A percentile compares a stretch with the other conserved stretches of the same genome.
Conservation (phyloP, 1,140 invertebrate species). For the Eupeodes corollae region DNA sequence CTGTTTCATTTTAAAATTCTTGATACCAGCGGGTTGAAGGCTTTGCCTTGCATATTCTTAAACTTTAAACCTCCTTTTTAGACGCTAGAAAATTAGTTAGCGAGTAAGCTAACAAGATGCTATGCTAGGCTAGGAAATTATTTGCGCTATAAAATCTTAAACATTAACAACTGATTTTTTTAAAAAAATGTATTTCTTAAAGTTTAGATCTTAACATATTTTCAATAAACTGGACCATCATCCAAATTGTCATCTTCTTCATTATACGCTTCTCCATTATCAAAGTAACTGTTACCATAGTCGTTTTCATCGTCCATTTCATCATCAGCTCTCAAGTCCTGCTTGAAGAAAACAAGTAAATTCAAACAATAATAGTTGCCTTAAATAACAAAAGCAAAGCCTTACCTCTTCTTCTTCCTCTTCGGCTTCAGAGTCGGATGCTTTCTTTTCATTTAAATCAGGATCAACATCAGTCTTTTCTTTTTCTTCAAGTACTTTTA, state of each 20-base stretch:
- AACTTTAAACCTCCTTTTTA: too few species aligned
- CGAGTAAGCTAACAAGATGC: too few species aligned
- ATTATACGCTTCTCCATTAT: slow-evolving; percentile 75
- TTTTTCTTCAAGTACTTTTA: slow-evolving; percentile 46
- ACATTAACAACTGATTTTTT: too few species aligned
- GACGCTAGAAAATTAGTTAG: too few species aligned
- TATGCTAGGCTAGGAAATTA: too few species aligned
- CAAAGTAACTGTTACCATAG: slow-evolving; percentile 74
- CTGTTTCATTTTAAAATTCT: too few species aligned
- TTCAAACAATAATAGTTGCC: not conserved
- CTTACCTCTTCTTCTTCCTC: slow-evolving; percentile 38
- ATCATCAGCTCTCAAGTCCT: slow-evolving; percentile 45
- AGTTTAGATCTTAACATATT: too few species aligned
- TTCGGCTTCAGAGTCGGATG: slow-evolving; percentile 42
- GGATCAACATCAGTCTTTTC: slow-evolving; percentile 44
- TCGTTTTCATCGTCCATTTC: slow-evolving; percentile 66
- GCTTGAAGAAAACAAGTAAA: slow-evolving; percentile 9
- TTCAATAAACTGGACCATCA: slow-evolving; percentile 57
- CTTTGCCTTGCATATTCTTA: too few species aligned
- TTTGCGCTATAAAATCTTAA: too few species aligned
- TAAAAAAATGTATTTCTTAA: too few species aligned
- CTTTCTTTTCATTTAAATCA: slow-evolving; percentile 39
- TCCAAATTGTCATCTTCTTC: slow-evolving; percentile 79
- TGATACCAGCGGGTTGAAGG: too few species aligned
- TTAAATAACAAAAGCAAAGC: slow-evolving; percentile 11